Evolutionary conservation across 2,113 vertebrate genomes (phyloP).

Genomic region (Bambusicola thoracicus): DNA sequence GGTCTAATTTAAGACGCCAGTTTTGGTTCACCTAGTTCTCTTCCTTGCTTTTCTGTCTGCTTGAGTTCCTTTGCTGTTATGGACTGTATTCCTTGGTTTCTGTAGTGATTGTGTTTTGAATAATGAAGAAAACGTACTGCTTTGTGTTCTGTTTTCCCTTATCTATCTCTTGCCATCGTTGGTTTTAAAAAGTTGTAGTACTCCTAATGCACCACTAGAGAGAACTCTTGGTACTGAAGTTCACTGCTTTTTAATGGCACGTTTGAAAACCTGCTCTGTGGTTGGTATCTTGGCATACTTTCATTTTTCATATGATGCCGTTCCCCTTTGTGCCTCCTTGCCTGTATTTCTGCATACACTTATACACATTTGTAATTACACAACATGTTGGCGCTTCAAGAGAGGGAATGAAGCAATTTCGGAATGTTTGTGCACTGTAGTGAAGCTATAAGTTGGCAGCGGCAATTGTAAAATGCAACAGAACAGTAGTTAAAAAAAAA

Average conservation of each 20-base stretch:
- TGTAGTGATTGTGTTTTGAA: background rate
- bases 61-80: background rate
- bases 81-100: background rate
- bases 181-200: constrained; percentile 18
- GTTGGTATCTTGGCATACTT: background rate
- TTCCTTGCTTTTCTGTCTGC: background rate
- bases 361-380: background rate
- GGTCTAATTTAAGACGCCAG: background rate
- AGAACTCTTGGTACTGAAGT: background rate
- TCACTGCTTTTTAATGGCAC: background rate
- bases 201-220: constrained; percentile 41
- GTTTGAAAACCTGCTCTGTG: background rate
- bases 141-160: background rate
- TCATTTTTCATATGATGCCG: background rate
- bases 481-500: background rate
- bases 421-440: background rate
- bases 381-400: background rate
- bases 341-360: background rate
- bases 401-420: background rate
- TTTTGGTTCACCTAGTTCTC: background rate
- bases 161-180: background rate
- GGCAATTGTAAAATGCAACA: background rate
- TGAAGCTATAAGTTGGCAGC: background rate
- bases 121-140: background rate
- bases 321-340: background rate